phyloP scores from a whole-genome alignment of 2,113 vertebrate genomes.

The Grallaria varia region DNA sequence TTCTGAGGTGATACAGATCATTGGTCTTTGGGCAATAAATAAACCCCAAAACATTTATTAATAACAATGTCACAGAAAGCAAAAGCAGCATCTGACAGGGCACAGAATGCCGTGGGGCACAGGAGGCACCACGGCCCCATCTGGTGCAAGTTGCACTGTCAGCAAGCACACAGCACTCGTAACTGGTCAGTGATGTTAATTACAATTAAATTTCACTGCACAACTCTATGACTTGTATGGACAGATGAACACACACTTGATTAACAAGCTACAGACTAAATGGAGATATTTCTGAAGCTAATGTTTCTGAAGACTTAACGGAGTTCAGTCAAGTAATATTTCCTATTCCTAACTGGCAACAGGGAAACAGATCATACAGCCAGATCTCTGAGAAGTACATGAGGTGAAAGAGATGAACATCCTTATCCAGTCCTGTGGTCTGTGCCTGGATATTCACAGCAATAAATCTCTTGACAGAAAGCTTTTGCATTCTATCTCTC shows the following conservation, averaged over 20 bases:
- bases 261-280: conserved; percentile 57
- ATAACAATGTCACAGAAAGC: background rate
- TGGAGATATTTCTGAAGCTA: conserved; percentile 44
- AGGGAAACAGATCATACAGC: background rate
- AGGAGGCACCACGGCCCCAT: conserved; percentile 14
- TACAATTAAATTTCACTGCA: conserved; percentile 54
- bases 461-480: background rate
- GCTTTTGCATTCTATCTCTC: background rate
- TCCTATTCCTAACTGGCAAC: background rate
- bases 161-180: conserved; percentile 42
- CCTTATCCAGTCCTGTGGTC: background rate
- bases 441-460: background rate
- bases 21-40: background rate
- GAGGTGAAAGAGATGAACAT: background rate
- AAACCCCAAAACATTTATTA: background rate
- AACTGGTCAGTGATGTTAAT: conserved; percentile 58
- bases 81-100: conserved; percentile 53
- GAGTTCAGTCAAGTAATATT: conserved; percentile 36
- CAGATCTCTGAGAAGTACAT: background rate
- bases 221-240: conserved; percentile 49
- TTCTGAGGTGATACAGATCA: background rate
- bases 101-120: background rate
- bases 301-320: conserved; percentile 51
- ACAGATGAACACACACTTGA: conserved; percentile 43
- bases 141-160: conserved; percentile 47